These are phyloP conservation scores for Tyrannus savana DNA, from an alignment of 2,113 vertebrate species.

Conservation along the genomic window DNA sequence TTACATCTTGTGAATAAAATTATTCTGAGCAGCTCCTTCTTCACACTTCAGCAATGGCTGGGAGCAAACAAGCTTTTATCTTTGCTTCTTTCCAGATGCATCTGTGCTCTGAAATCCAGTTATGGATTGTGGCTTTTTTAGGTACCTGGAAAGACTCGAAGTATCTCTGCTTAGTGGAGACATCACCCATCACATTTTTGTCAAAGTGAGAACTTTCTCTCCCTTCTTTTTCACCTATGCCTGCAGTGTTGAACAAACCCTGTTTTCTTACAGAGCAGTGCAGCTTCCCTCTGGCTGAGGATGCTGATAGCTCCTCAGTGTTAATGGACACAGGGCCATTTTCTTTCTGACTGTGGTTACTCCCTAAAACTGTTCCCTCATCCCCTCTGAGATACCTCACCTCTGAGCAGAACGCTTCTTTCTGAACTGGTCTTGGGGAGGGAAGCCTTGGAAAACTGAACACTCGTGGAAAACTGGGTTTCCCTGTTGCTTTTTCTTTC, in stretches of 20 bases:
- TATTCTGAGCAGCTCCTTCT: not conserved
- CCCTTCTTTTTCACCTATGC: not conserved
- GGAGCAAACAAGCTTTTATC: conserved; percentile 78
- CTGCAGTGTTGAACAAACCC: not conserved
- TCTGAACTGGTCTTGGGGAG: conserved; percentile 63
- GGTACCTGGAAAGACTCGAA: not conserved
- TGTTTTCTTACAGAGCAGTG: not conserved
- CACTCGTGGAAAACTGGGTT: not conserved
- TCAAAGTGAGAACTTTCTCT: not conserved
- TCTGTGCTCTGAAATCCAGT: conserved; percentile 82
- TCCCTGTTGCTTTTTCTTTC: not conserved
- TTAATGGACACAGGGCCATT: not conserved
- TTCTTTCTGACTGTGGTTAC: not conserved
- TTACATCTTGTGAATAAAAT: not conserved
- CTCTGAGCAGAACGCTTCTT: conserved; percentile 68
- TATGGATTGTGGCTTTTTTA: conserved; percentile 71
- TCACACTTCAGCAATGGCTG: conserved; percentile 83
- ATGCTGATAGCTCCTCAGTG: not conserved
- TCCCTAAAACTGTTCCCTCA: not conserved
- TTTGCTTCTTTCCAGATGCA: conserved; percentile 79
- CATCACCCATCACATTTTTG: not conserved
- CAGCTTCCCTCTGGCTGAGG: not conserved
- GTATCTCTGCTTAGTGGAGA: not conserved
- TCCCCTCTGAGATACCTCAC: not conserved
- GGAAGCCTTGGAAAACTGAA: conserved; percentile 67